These are phyloP conservation scores for Melolontha melolontha DNA, from an alignment of 2,888 invertebrate species.

Conservation along the genomic window DNA sequence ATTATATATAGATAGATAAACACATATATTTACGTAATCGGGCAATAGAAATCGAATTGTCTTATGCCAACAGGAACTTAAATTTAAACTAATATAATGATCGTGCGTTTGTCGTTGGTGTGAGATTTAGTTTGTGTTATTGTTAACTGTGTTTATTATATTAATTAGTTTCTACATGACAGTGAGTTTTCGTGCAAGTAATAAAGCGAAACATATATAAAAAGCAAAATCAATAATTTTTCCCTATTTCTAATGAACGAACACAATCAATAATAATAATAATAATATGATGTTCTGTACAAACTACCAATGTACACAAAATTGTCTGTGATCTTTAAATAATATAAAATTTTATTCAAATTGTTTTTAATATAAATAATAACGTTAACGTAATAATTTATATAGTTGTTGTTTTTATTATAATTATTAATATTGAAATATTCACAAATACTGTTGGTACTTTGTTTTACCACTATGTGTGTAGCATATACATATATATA, in stretches of 20 bases:
- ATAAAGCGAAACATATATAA: no score
- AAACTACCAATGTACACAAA: constrained; percentile 44
- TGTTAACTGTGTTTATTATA: no score
- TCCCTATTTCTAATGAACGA: not conserved
- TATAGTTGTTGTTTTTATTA: constrained; percentile 33
- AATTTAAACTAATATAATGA: no score
- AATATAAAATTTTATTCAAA: constrained; percentile 41
- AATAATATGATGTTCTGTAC: constrained; percentile 34
- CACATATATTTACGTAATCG: no score
- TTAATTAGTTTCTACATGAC: no score
- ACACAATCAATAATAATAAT: constrained; percentile 20
- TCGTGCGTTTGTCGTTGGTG: no score
- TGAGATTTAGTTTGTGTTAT: no score
- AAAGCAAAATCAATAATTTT: no score
- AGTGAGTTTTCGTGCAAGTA: no score
- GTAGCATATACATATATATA: constrained; percentile 3
- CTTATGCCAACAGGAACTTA: no score
- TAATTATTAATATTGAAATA: constrained; percentile 31
- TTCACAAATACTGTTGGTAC: constrained; percentile 24
- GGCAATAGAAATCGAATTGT: no score
- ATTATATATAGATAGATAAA: no score
- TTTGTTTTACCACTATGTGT: constrained; percentile 18
- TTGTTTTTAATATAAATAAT: constrained; percentile 40
- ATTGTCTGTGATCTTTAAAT: constrained; percentile 48
- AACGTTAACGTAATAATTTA: constrained; percentile 38